A percentile compares a stretch with the other conserved stretches of the same genome.
Conservation (phyloP, 2,888 invertebrate genomes). For the Bedellia somnulentella region DNA sequence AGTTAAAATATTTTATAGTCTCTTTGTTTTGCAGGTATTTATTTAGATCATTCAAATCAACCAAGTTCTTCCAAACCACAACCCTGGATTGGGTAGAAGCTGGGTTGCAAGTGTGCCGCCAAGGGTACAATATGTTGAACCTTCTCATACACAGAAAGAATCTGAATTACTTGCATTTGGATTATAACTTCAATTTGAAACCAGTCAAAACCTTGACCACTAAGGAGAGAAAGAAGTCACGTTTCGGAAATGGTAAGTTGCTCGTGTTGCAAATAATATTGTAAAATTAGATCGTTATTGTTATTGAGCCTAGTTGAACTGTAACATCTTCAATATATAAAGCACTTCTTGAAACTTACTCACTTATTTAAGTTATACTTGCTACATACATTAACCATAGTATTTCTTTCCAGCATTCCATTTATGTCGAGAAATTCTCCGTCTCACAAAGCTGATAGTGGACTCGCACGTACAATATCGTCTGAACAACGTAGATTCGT, state of each 20-base stretch:
- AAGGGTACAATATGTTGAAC: slow-evolving; percentile 99
- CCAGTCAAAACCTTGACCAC: slow-evolving; percentile 99
- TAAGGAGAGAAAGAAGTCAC: slow-evolving; percentile 98
- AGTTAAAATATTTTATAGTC: no score
- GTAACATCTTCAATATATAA: no score
- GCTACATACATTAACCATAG: no score
- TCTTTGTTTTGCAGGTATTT: slow-evolving; percentile 73
- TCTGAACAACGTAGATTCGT: slow-evolving; percentile 98
- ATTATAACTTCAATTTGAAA: slow-evolving; percentile 99
- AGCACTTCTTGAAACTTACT: no score
- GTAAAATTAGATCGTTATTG: slow-evolving; percentile 6
- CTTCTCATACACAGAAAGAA: slow-evolving; percentile 98
- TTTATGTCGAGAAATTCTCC: slow-evolving; percentile 95
- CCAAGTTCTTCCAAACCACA: slow-evolving; percentile 99
- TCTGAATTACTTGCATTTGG: slow-evolving; percentile 97
- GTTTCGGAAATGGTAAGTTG: slow-evolving; percentile 90
- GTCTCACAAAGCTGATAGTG: slow-evolving; percentile 97
- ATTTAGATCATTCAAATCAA: slow-evolving; percentile 98
- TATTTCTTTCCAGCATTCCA: slow-evolving; percentile 78
- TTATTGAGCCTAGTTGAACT: neutral
- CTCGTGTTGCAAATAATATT: no score
- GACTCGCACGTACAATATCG: slow-evolving; percentile 99
- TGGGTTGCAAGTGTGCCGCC: slow-evolving; percentile 95
- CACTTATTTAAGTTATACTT: no score
- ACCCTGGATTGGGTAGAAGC: slow-evolving; percentile 99